Conservation (phyloP, 2,113 vertebrate species). For the Cricetomys ansorgei region DNA sequence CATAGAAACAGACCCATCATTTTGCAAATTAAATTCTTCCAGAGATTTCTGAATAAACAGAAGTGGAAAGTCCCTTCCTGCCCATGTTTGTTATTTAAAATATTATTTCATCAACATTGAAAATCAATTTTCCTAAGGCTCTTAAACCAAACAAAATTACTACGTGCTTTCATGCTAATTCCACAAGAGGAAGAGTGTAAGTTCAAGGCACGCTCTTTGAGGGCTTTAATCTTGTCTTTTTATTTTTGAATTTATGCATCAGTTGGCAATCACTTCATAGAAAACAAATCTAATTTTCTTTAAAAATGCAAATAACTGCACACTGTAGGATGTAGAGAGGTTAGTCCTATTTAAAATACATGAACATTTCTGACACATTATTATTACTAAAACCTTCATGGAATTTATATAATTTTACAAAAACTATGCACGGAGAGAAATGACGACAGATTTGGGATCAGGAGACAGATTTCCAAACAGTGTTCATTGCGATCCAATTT, state of each 20-base stretch:
- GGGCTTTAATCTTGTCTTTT: conserved; percentile 47
- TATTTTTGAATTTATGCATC: conserved; percentile 62
- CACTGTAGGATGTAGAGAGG: not conserved
- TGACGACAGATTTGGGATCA: not conserved
- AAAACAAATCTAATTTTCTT: conserved; percentile 62
- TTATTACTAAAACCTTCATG: conserved; percentile 31
- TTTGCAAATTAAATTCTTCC: conserved; percentile 25
- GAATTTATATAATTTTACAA: conserved; percentile 52
- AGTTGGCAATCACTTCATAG: conserved; percentile 50
- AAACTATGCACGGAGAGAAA: conserved; percentile 8
- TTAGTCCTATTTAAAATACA: conserved; percentile 61
- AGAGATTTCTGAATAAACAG: conserved; percentile 46
- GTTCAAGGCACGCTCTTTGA: conserved; percentile 25
- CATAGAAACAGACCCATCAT: conserved; percentile 30
- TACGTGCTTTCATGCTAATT: conserved; percentile 7
- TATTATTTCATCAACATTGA: conserved; percentile 39
- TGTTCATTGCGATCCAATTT: conserved; percentile 53
- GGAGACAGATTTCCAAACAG: conserved; percentile 29
- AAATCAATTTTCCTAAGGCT: conserved; percentile 49
- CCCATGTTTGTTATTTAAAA: conserved; percentile 49
- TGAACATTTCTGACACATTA: conserved; percentile 23
- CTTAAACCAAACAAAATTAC: conserved; percentile 32
- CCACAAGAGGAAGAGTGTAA: not conserved
- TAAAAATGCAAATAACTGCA: conserved; percentile 54
- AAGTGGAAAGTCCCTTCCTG: conserved; percentile 51